These are phyloP conservation scores for Falcaria lacertinaria DNA, from an alignment of 2,888 invertebrate genomes.

Conservation along the genomic window DNA sequence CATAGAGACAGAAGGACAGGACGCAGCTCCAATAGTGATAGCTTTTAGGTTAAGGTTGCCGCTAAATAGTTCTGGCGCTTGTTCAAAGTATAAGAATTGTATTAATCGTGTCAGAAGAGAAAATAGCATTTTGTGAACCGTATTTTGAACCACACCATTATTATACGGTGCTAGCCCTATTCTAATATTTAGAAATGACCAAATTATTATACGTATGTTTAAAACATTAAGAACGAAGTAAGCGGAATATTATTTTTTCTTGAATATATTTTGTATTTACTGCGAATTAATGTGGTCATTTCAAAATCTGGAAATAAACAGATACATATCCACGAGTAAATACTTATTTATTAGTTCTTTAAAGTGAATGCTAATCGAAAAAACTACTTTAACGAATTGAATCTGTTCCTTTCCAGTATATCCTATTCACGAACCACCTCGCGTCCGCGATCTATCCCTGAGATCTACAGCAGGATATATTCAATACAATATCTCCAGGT, in stretches of 20 bases:
- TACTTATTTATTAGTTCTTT: too few species aligned
- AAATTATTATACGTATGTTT: background rate
- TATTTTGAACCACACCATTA: background rate
- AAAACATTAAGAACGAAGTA: too few species aligned
- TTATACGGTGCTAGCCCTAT: background rate
- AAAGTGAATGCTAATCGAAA: too few species aligned
- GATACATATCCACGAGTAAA: background rate
- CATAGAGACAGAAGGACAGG: constrained; percentile 10
- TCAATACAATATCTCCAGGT: too few species aligned
- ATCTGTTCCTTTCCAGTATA: background rate
- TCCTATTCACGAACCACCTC: background rate
- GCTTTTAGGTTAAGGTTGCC: background rate
- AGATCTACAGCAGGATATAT: background rate
- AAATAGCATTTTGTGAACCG: background rate
- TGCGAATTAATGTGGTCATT: background rate
- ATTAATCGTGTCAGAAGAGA: background rate
- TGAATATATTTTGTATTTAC: background rate
- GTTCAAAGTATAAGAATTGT: background rate
- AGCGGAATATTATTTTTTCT: too few species aligned
- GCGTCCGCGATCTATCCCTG: background rate
- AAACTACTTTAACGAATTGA: too few species aligned
- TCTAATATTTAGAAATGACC: background rate
- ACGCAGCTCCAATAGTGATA: background rate
- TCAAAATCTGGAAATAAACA: constrained; percentile 1
- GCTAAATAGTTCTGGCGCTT: background rate